Evolutionary conservation across 2,888 invertebrate genomes (phyloP).

Genomic region (Lampropteryx suffumata): DNA sequence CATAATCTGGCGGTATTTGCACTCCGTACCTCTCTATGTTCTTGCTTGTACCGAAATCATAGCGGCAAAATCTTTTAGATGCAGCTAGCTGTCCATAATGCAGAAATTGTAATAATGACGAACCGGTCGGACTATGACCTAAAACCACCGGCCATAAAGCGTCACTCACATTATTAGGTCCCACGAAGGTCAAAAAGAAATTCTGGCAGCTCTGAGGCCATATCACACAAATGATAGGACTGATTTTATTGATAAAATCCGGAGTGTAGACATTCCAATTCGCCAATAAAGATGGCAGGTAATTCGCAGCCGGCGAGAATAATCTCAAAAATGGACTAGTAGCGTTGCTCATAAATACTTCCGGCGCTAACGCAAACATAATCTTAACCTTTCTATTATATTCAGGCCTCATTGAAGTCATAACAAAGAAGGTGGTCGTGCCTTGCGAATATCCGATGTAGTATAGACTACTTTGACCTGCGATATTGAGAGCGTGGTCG

Average conservation of each 20-base stretch:
- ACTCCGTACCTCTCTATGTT: conserved; percentile 71
- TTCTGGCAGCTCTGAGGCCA: conserved; percentile 49
- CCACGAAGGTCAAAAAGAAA: conserved; percentile 49
- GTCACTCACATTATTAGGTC: conserved; percentile 55
- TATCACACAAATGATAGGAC: conserved; percentile 47
- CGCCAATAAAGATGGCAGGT: conserved; percentile 44
- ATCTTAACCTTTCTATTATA: conserved; percentile 81
- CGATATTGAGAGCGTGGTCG: conserved; percentile 80
- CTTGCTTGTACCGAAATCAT: conserved; percentile 48
- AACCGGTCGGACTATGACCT: conserved; percentile 83
- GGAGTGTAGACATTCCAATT: conserved; percentile 44
- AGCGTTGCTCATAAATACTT: conserved; percentile 27
- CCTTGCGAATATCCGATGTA: conserved; percentile 90
- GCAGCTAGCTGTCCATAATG: conserved; percentile 67
- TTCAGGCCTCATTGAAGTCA: conserved; percentile 78
- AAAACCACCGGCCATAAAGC: conserved; percentile 82
- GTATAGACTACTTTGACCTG: conserved; percentile 77
- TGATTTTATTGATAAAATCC: conserved; percentile 50
- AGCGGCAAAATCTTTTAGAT: conserved; percentile 60
- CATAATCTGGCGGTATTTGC: conserved; percentile 57
- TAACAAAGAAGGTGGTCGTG: conserved; percentile 81
- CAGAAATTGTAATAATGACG: conserved; percentile 76
- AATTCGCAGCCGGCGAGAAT: conserved; percentile 48
- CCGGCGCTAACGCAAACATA: conserved; percentile 83
- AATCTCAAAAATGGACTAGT: conserved; percentile 43